phyloP scores from a whole-genome alignment of 1,140 invertebrate species.

The Patella vulgata region DNA sequence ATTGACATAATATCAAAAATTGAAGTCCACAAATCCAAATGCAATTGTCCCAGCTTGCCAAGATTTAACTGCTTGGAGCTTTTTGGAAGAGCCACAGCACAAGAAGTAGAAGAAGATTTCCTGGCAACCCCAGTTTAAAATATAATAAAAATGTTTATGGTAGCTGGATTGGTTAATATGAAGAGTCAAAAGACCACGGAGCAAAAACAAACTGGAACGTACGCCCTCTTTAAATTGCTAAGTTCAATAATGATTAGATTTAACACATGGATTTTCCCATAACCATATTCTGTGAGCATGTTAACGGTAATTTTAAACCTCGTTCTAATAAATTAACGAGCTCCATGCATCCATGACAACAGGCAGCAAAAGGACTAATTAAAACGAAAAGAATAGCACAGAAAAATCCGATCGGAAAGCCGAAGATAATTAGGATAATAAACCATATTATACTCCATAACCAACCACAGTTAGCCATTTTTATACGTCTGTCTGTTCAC shows the following conservation, averaged over 20 bases:
- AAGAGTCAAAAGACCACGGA: too few relatives aligned
- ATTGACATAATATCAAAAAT: too few relatives aligned
- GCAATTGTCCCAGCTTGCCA: too few relatives aligned
- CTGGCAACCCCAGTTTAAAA: too few relatives aligned
- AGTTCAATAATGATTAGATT: slow-evolving; percentile 2
- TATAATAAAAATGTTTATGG: too few relatives aligned
- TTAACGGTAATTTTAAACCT: slow-evolving; percentile 61
- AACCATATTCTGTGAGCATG: slow-evolving; percentile 64
- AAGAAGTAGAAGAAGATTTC: too few relatives aligned
- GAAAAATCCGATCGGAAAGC: slow-evolving; percentile 78
- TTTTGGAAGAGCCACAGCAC: too few relatives aligned
- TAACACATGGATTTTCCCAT: slow-evolving; percentile 59
- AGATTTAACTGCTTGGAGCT: too few relatives aligned
- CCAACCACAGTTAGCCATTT: slow-evolving; percentile 57
- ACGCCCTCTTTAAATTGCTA: too few relatives aligned
- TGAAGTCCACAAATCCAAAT: too few relatives aligned
- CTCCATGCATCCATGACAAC: slow-evolving; percentile 70
- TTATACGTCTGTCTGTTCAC: not conserved
- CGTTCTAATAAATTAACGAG: slow-evolving; percentile 59
- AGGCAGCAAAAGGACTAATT: slow-evolving; percentile 77
- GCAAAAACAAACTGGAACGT: too few relatives aligned
- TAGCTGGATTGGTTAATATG: too few relatives aligned
- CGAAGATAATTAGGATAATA: slow-evolving; percentile 79
- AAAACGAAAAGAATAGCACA: slow-evolving; percentile 81
- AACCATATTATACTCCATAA: slow-evolving; percentile 81